These are phyloP conservation scores for Tretioscincus oriximinensis DNA, from an alignment of 2,113 vertebrate genomes.

Conservation along the genomic window DNA sequence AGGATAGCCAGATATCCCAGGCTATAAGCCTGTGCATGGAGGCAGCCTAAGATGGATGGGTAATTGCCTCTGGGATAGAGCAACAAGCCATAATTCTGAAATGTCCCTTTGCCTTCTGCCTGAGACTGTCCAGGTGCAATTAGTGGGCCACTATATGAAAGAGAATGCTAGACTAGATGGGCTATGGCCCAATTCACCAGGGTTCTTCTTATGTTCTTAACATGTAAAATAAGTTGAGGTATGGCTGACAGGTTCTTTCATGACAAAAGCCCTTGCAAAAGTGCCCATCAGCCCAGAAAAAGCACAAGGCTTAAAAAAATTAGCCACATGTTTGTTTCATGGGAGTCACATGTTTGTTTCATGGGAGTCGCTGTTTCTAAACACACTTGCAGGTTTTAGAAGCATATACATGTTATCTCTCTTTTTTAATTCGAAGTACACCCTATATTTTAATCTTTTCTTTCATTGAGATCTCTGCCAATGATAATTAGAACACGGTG, in stretches of 20 bases:
- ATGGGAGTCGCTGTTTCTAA: constrained; percentile 42
- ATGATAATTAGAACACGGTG: constrained; percentile 19
- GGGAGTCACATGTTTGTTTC: constrained; percentile 30
- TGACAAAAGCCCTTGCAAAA: background rate
- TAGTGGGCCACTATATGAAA: too few relatives aligned
- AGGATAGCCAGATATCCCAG: too few relatives aligned
- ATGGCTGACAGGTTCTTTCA: background rate
- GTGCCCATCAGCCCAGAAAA: constrained; percentile 50
- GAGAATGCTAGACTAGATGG: too few relatives aligned
- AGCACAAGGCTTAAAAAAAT: background rate
- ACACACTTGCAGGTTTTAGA: background rate
- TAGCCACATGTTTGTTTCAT: constrained; percentile 37
- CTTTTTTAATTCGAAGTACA: constrained; percentile 42
- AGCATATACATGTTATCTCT: constrained; percentile 25
- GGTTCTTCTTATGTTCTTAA: too few relatives aligned
- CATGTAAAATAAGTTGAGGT: background rate
- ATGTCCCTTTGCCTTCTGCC: too few relatives aligned
- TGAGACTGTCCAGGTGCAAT: too few relatives aligned
- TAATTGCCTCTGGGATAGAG: too few relatives aligned
- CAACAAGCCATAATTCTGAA: too few relatives aligned
- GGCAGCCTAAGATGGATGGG: too few relatives aligned
- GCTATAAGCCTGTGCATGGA: too few relatives aligned
- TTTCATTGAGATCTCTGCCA: constrained; percentile 37
- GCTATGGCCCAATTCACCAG: too few relatives aligned
- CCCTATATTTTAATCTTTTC: constrained; percentile 33